A percentile compares a stretch with the other conserved stretches of the same genome.
Evolutionary conservation across 2,113 vertebrate genomes (phyloP).

Genomic region (Piaya cayana): DNA sequence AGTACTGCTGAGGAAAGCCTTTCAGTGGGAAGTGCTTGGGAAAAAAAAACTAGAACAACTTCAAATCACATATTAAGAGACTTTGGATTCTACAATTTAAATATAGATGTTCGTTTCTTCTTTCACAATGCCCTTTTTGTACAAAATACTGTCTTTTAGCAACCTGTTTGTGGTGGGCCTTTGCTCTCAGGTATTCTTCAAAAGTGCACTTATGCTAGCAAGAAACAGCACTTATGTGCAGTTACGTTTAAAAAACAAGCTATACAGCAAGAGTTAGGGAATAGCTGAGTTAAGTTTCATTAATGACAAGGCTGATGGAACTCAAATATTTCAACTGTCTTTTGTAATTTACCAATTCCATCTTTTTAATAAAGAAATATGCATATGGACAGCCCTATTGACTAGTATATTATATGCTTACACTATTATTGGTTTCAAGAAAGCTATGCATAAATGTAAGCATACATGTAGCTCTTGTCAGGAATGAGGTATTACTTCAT

Average conservation of each 20-base stretch:
- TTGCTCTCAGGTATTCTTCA: background rate
- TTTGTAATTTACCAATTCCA: background rate
- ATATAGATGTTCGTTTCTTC: background rate
- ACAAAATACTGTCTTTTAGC: background rate
- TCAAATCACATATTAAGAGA: background rate
- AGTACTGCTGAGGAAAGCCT: background rate
- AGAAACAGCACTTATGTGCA: background rate
- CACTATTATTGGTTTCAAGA: background rate
- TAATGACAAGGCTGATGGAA: background rate
- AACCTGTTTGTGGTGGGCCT: background rate
- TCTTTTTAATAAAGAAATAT: background rate
- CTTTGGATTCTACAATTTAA: background rate
- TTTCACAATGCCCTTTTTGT: background rate
- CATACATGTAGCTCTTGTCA: background rate
- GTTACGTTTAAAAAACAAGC: background rate
- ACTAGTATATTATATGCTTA: background rate
- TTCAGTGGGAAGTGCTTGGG: background rate
- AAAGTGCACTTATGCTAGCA: background rate
- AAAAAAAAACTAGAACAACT: background rate
- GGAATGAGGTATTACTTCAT: constrained; percentile 56
- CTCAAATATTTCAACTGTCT: background rate
- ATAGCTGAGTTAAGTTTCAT: background rate
- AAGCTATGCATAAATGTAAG: background rate
- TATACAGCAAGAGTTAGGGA: background rate
- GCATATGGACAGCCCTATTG: background rate